A percentile compares a stretch with the other conserved stretches of the same genome.
phyloP scores from a whole-genome alignment of 2,797 vertebrate genomes.

The Cygnus olor region DNA sequence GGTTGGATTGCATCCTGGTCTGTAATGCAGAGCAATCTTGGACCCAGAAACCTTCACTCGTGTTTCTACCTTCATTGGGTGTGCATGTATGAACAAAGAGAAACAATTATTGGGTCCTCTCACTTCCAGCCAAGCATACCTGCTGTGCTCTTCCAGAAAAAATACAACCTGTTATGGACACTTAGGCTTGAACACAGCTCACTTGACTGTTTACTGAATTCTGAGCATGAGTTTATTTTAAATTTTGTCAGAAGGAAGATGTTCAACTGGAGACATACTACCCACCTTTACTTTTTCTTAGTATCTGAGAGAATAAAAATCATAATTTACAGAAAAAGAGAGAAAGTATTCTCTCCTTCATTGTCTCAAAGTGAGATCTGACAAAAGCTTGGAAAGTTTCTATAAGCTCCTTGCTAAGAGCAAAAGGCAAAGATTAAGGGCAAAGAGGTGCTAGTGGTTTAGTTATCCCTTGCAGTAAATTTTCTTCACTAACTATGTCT shows the following conservation, averaged over 20 bases:
- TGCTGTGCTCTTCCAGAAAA: neutral
- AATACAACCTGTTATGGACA: neutral
- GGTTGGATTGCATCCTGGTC: neutral
- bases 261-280: neutral
- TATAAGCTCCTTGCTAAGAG: neutral
- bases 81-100: neutral
- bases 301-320: neutral
- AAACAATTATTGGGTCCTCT: neutral
- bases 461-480: neutral
- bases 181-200: neutral
- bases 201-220: neutral
- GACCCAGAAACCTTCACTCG: neutral
- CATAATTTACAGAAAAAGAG: neutral
- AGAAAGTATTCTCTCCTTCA: neutral
- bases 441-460: neutral
- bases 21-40: neutral
- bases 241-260: neutral
- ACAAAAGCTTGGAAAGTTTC: neutral
- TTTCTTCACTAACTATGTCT: neutral
- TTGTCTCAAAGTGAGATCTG: neutral
- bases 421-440: neutral
- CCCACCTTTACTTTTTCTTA: neutral
- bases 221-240: neutral
- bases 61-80: neutral
- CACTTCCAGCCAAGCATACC: neutral